These are phyloP conservation scores for Agrilus biguttatus DNA, from an alignment of 2,888 invertebrate genomes.

Conservation along the genomic window DNA sequence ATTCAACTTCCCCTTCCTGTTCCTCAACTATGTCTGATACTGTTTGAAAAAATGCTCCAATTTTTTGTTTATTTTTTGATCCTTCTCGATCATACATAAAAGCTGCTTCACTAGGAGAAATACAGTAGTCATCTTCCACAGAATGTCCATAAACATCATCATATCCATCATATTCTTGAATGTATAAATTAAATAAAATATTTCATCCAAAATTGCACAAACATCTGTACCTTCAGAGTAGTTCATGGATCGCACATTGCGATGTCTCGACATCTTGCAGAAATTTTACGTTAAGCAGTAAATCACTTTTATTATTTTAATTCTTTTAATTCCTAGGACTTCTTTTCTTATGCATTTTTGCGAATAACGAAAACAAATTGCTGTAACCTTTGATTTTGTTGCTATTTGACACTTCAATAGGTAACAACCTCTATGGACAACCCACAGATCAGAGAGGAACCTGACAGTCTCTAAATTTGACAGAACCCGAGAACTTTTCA, in stretches of 20 bases:
- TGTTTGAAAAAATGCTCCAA: conserved; percentile 53
- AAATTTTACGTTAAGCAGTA: too few relatives aligned
- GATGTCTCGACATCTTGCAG: conserved; percentile 66
- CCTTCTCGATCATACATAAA: conserved; percentile 71
- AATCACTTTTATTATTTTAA: too few relatives aligned
- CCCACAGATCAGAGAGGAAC: too few relatives aligned
- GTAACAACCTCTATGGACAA: too few relatives aligned
- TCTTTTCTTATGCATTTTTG: too few relatives aligned
- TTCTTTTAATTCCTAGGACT: too few relatives aligned
- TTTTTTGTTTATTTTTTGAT: conserved; percentile 44
- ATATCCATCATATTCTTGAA: conserved; percentile 73
- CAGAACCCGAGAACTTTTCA: too few relatives aligned
- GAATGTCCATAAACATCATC: conserved; percentile 89
- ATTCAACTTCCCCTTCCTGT: conserved; percentile 40
- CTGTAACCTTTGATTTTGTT: too few relatives aligned
- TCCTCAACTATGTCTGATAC: conserved; percentile 61
- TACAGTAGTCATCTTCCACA: conserved; percentile 81
- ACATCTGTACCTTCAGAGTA: conserved; percentile 54
- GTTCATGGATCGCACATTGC: conserved; percentile 71
- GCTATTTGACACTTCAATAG: too few relatives aligned
- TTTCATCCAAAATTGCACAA: conserved; percentile 1
- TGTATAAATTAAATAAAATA: conserved; percentile 3
- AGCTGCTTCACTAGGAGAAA: conserved; percentile 75
- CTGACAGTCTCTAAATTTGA: too few relatives aligned
- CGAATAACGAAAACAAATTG: too few relatives aligned